Conservation (phyloP, 2,888 invertebrate species). For the Phymatocera aterrima region DNA sequence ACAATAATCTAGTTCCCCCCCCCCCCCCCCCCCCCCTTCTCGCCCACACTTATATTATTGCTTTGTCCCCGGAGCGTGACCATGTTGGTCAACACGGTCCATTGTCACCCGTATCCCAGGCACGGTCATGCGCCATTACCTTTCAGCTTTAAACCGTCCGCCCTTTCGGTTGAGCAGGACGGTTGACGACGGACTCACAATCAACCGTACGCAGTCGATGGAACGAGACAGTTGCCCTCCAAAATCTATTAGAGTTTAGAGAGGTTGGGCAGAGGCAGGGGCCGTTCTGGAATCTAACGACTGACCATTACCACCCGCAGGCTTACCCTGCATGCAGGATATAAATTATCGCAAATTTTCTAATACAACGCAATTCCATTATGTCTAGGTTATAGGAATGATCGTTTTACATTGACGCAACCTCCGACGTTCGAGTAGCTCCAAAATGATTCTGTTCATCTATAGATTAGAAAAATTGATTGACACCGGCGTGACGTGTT, state of each 20-base stretch:
- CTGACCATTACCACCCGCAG: constrained; percentile 45
- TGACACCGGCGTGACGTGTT: background rate
- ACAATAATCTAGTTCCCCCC: constrained; percentile 41
- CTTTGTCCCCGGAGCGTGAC: constrained; percentile 64
- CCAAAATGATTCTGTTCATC: background rate
- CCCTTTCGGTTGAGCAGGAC: constrained; percentile 22
- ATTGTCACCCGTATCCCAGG: constrained; percentile 57
- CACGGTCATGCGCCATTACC: constrained; percentile 73
- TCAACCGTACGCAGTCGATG: constrained; percentile 16
- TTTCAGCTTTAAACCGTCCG: constrained; percentile 70
- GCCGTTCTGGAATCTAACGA: constrained; percentile 26
- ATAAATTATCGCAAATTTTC: constrained; percentile 27
- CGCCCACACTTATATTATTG: constrained; percentile 32
- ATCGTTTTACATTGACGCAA: background rate
- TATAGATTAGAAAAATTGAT: background rate
- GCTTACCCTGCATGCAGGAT: background rate
- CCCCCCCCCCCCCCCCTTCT: constrained; percentile 12
- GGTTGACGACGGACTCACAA: constrained; percentile 23
- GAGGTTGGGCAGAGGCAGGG: constrained; percentile 30
- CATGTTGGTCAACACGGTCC: constrained; percentile 72
- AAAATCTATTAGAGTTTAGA: constrained; percentile 42
- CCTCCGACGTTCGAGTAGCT: no score
- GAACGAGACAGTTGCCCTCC: constrained; percentile 43
- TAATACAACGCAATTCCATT: background rate
- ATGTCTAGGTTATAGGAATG: no score